Evolutionary conservation across 2,888 invertebrate genomes (phyloP), one percentile per base, ranked within the genome.

Genomic region (Drosophila yooni): DNA sequence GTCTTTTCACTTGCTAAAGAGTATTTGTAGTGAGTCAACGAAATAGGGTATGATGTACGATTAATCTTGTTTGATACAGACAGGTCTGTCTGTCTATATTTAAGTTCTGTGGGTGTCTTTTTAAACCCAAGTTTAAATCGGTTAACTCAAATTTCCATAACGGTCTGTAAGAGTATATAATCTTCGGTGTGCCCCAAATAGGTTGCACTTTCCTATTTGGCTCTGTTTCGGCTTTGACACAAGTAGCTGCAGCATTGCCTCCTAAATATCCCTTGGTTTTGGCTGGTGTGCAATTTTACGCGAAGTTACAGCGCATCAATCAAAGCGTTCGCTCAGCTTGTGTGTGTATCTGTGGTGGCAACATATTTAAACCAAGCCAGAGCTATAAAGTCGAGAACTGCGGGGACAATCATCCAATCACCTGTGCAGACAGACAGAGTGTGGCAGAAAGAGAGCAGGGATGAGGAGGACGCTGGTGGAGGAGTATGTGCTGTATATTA

Each of bases 281-380:
- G 40, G 38, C 51, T 64, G 76, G 84, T 84, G 84, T 81, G 89
- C 82, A 89, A 88, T 87, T 86, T 89, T 82, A 88, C 87, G 87
- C 87, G 73, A 86, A 86, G 77, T 86, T 86, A 75, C 80, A 76
- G 76, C 80, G 76, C 83, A 88, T 86, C 86, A 86, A 87, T 89
- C 86, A 88, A 89, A 87, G 84, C 75, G 61, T 52, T 36, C 31
- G 27, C 33, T 53, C 3, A 38, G 59, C 43, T 25, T 60, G 21
- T 33, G 25, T 36, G 51, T 71, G 67, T 56, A 25, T 52, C 40
- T 43, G 33, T 15, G 54, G 51, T 33, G 53, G 70, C 67, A 67
- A 66, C 67, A 54, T 66, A 54, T 66, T 46, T 8, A 48, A 54
- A 29, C 52, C 67, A 48, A 38, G 31, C 53, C 18, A n/a, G 27